Evolutionary conservation across 1,140 invertebrate genomes (phyloP).

Genomic region (Neotoxoptera formosana): DNA sequence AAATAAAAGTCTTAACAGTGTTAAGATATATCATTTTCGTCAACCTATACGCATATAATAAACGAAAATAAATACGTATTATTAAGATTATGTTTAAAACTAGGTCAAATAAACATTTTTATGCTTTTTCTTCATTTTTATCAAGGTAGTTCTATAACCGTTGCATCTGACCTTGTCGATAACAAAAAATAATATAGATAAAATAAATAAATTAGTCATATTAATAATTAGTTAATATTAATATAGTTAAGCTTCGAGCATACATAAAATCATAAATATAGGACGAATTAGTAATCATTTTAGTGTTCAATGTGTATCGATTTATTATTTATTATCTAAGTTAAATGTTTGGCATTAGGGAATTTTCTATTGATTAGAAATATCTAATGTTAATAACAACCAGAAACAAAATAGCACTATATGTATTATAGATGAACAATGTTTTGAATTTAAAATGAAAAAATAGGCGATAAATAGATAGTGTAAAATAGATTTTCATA

Average conservation of each 20-base stretch:
- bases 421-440: too few relatives aligned
- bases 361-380: not conserved
- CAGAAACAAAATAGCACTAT: too few relatives aligned
- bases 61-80: not conserved
- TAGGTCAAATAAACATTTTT: not conserved
- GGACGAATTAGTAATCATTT: not conserved
- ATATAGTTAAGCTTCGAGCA: not conserved
- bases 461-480: too few relatives aligned
- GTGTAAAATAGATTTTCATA: too few relatives aligned
- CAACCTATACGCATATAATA: not conserved
- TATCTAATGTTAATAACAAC: not conserved
- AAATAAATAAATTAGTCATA: not conserved
- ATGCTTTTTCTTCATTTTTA: conserved; percentile 12
- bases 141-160: not conserved
- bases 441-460: too few relatives aligned
- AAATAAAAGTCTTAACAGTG: too few relatives aligned
- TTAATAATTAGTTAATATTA: not conserved
- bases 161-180: not conserved
- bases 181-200: not conserved
- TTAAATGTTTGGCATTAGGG: not conserved
- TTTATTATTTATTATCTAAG: not conserved
- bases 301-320: not conserved
- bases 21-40: too few relatives aligned
- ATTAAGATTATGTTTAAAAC: not conserved
- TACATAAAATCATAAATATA: not conserved